Conservation (phyloP, 2,888 invertebrate genomes). For the Troglohyphantes excavatus region DNA sequence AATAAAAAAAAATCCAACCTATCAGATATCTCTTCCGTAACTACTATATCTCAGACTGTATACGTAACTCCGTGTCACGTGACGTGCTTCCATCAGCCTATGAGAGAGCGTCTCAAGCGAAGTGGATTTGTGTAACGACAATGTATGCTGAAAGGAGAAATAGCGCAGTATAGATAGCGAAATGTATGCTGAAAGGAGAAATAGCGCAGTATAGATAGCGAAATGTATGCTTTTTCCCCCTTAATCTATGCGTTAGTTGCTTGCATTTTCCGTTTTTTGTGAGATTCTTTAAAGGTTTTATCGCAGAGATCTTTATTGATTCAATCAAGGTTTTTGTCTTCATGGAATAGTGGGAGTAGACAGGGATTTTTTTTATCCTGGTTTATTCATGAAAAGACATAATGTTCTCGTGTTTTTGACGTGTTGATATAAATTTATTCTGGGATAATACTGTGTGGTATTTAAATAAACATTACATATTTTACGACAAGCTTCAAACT, state of each 20-base stretch:
- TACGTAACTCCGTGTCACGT: neutral
- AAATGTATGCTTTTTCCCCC: neutral
- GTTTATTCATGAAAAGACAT: too few relatives aligned
- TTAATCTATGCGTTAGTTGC: neutral
- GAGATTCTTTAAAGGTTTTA: neutral
- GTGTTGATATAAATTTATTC: too few relatives aligned
- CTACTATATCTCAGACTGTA: neutral
- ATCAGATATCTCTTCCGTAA: neutral
- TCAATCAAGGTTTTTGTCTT: neutral
- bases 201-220: neutral
- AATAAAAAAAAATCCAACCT: neutral
- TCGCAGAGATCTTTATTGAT: neutral
- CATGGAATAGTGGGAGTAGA: too few relatives aligned
- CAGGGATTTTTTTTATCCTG: too few relatives aligned
- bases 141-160: neutral
- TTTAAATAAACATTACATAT: too few relatives aligned
- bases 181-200: neutral
- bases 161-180: neutral
- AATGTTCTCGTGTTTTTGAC: too few relatives aligned
- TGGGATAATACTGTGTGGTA: too few relatives aligned
- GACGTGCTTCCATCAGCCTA: neutral
- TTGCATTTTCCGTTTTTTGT: neutral
- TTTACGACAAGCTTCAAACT: too few relatives aligned
- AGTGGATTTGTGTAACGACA: neutral
- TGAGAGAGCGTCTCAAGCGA: neutral